Base-by-base conservation (phyloP, 2,888 invertebrate genomes). In the Chouioia cunea region DNA sequence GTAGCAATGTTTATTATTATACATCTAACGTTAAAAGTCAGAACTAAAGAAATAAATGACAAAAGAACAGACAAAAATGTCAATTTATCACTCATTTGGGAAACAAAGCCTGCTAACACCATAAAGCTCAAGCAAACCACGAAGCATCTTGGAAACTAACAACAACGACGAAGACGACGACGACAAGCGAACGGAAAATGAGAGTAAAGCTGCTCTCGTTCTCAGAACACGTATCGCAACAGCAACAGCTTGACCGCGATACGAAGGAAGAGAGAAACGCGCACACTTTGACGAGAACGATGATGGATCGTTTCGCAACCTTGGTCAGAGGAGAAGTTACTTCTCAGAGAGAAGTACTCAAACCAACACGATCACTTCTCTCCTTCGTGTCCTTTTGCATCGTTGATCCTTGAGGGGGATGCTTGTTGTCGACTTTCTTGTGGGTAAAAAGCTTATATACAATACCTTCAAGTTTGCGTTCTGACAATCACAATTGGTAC, bases 211-310 rank as follows among this genome's bases (percentile, higher is more conserved):
- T 74, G 70, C 70, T 80, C 73, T 71, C 64, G 76, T 66, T 77
- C 76, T 69, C 76, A 53, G 74, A 75, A 79, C 77, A 77, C 80
- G 80, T 76, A 75, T 66, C 53, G 66, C 36, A 47, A 18, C 2
- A 20, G 54, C 46, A 52, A 59, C 65, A 70, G 57, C 69, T 65
- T 66, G 65, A 73, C 63, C 69, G 18, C 4, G 43, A 54, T 54
- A 64, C 54, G 54, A 46, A 54, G 46, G 4, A 54, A 14, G 44
- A 64, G 54, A 10, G 4, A 47, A 12, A 12, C 47, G 6, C 27
- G 44, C 23, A 12, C 27, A 23, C 48, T 47, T 36, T 36, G 36
- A 36, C 27, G 48, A 44, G 67, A 66, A 62, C 67, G 67, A 73
- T 75, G 75, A 75, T 76, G 68, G 71, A 76, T 75, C 67, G 69